Conservation (phyloP, 1,140 invertebrate species). For the Dinoponera quadriceps region DNA sequence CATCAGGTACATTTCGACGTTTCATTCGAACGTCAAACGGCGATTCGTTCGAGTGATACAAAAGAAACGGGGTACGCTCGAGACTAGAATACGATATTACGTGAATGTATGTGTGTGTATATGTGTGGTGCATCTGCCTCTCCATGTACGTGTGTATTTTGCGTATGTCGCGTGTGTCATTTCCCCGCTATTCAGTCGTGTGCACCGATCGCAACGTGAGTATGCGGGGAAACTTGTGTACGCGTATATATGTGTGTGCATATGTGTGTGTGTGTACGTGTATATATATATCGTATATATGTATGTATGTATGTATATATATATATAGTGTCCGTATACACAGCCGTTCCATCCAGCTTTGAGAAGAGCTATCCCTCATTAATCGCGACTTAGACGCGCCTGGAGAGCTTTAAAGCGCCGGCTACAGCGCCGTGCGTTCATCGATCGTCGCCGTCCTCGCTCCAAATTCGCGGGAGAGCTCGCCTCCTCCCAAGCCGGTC, state of each 20-base stretch:
- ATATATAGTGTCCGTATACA: slow-evolving; percentile 47
- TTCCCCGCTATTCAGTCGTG: slow-evolving; percentile 61
- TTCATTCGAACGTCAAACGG: slow-evolving; percentile 62
- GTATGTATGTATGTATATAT: background rate
- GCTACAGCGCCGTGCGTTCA: background rate
- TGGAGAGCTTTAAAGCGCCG: slow-evolving; percentile 43
- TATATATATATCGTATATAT: background rate
- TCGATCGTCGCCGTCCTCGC: slow-evolving; percentile 56
- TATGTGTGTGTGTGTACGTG: background rate
- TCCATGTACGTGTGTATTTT: too few relatives aligned
- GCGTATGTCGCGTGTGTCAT: background rate
- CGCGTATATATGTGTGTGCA: background rate
- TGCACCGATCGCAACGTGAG: slow-evolving; percentile 58
- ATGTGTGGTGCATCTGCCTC: background rate
- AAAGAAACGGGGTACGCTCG: slow-evolving; percentile 47
- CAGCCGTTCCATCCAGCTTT: slow-evolving; percentile 69
- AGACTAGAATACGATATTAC: slow-evolving; percentile 44
- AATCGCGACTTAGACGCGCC: slow-evolving; percentile 48
- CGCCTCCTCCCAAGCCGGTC: slow-evolving; percentile 16
- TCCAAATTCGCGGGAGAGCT: slow-evolving; percentile 35
- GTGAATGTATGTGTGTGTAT: slow-evolving; percentile 30
- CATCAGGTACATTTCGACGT: slow-evolving; percentile 72
- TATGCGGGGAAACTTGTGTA: slow-evolving; percentile 22
- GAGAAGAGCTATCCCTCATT: slow-evolving; percentile 56
- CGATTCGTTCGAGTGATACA: slow-evolving; percentile 61